These are phyloP conservation scores for Lutjanus erythropterus DNA, from an alignment of 2,113 vertebrate genomes.

Conservation along the genomic window DNA sequence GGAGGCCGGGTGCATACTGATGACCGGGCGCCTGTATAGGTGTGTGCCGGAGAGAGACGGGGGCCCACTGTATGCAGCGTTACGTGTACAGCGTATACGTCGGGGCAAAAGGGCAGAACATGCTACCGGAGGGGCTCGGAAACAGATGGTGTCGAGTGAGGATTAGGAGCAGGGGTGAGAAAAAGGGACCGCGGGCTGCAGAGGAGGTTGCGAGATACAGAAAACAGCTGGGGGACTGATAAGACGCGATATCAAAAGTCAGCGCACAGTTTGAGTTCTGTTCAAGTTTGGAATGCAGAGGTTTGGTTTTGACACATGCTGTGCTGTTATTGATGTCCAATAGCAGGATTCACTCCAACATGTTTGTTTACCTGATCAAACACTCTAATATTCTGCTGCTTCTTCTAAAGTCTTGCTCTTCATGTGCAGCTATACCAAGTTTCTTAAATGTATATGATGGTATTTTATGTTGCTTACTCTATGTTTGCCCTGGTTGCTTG, in stretches of 20 bases:
- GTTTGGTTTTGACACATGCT: not conserved
- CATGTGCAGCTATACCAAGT: not conserved
- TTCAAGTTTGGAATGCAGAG: not conserved
- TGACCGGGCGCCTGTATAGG: slow-evolving; percentile 22
- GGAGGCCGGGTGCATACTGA: slow-evolving; percentile 59
- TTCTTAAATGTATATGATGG: no score
- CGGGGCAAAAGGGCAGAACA: slow-evolving; percentile 29
- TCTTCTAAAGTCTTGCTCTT: not conserved
- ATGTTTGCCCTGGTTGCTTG: no score
- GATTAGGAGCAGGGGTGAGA: not conserved
- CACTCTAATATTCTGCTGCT: not conserved
- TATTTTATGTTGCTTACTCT: no score
- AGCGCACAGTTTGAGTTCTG: not conserved
- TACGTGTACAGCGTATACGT: slow-evolving; percentile 38
- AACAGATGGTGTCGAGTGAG: slow-evolving; percentile 49
- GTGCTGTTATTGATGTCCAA: not conserved
- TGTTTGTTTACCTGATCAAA: not conserved
- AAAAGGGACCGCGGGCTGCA: not conserved
- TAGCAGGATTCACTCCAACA: not conserved
- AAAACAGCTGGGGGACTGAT: slow-evolving; percentile 12
- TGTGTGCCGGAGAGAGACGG: not conserved
- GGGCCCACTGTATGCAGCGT: slow-evolving; percentile 13
- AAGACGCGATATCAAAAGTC: slow-evolving; percentile 24
- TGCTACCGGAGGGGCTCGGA: not conserved
- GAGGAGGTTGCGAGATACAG: not conserved